phyloP scores from a whole-genome alignment of 2,888 invertebrate species.

The Eumacrocentrus americanus region DNA sequence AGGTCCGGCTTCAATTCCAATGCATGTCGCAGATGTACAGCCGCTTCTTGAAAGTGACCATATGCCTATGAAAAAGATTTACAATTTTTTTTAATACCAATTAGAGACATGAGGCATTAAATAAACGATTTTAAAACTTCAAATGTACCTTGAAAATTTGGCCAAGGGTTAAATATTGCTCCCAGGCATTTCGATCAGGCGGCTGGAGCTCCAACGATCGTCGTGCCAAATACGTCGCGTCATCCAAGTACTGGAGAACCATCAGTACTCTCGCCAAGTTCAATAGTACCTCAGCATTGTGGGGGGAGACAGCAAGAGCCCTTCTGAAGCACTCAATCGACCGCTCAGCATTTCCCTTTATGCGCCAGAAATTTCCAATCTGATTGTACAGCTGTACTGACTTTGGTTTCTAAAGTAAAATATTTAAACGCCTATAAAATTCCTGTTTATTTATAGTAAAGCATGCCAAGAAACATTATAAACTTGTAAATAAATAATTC shows the following conservation, averaged over 20 bases:
- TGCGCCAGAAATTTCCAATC: slow-evolving; percentile 90
- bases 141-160: slow-evolving; percentile 78
- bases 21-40: slow-evolving; percentile 81
- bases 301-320: slow-evolving; percentile 83
- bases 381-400: slow-evolving; percentile 87
- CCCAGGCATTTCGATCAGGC: slow-evolving; percentile 86
- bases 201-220: slow-evolving; percentile 84
- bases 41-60: slow-evolving; percentile 87
- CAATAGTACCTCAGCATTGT: slow-evolving; percentile 84
- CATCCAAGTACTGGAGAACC: slow-evolving; percentile 86
- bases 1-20: slow-evolving; percentile 85
- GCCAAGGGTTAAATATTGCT: slow-evolving; percentile 89
- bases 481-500: background rate
- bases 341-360: slow-evolving; percentile 84
- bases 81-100: background rate
- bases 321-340: slow-evolving; percentile 90
- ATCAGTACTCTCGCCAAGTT: slow-evolving; percentile 85
- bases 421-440: background rate
- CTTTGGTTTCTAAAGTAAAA: slow-evolving; percentile 71
- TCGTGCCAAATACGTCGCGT: slow-evolving; percentile 85
- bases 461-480: too few relatives aligned
- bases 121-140: too few relatives aligned
- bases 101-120: too few relatives aligned
- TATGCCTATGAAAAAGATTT: slow-evolving; percentile 67
- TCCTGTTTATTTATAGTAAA: too few relatives aligned